These are phyloP conservation scores for Scalopus aquaticus DNA, from an alignment of 2,113 vertebrate genomes.

Conservation along the genomic window DNA sequence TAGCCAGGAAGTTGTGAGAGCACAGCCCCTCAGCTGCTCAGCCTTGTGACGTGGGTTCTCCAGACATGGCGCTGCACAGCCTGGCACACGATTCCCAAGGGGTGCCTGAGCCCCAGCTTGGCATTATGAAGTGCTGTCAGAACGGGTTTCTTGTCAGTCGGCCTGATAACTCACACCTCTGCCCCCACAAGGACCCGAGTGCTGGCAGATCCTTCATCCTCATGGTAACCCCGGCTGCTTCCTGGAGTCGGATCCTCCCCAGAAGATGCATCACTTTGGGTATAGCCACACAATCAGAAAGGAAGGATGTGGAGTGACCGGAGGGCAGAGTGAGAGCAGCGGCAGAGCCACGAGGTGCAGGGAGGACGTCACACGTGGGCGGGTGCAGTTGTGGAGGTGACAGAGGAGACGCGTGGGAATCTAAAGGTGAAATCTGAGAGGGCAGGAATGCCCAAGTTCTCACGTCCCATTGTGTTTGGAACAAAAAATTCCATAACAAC, in stretches of 20 bases:
- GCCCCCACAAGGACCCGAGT: too few relatives aligned
- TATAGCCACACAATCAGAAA: background rate
- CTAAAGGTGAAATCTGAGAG: background rate
- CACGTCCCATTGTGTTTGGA: background rate
- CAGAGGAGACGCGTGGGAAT: background rate
- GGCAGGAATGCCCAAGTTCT: background rate
- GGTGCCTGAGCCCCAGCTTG: background rate
- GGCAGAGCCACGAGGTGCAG: background rate
- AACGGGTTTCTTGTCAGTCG: background rate
- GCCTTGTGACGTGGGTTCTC: background rate
- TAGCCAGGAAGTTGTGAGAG: background rate
- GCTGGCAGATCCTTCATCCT: background rate
- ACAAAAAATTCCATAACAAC: background rate
- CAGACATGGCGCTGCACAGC: background rate
- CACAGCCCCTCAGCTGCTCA: background rate
- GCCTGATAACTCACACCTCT: too few relatives aligned
- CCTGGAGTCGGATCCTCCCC: background rate
- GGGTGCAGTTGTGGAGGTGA: background rate
- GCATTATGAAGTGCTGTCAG: background rate
- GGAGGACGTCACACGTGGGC: accelerated
- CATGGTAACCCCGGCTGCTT: background rate
- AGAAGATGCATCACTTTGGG: slow-evolving; percentile 39
- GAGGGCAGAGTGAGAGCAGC: background rate
- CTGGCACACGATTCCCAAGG: too few relatives aligned
- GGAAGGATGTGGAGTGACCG: background rate